Conservation (phyloP, 1,140 invertebrate species). For the Colletes gigas region DNA sequence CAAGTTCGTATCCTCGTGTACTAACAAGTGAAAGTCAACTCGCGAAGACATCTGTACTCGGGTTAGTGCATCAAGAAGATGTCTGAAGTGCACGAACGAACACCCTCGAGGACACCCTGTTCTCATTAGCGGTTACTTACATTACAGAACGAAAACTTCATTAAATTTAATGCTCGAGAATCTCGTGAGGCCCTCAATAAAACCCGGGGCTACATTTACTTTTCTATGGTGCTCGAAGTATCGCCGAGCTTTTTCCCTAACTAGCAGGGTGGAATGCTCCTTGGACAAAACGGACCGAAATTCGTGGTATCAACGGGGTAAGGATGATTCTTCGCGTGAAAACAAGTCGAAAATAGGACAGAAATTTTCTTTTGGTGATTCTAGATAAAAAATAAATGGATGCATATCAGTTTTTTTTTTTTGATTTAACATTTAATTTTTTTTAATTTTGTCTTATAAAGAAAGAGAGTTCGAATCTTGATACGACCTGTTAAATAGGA, state of each 20-base stretch:
- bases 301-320: too few species aligned
- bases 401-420: too few species aligned
- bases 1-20: background rate
- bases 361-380: too few species aligned
- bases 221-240: background rate
- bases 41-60: conserved; percentile 42
- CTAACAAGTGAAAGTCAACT: conserved; percentile 44
- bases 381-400: too few species aligned
- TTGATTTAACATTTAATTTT: too few species aligned
- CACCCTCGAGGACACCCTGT: conserved; percentile 23
- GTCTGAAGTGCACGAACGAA: conserved; percentile 27
- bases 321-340: too few species aligned
- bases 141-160: conserved; percentile 41
- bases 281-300: too few species aligned
- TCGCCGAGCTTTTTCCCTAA: background rate
- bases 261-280: too few species aligned
- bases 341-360: too few species aligned
- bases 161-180: conserved; percentile 4
- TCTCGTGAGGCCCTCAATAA: background rate
- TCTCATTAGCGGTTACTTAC: conserved; percentile 49
- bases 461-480: too few species aligned
- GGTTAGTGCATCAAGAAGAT: conserved; percentile 45
- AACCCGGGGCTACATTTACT: background rate
- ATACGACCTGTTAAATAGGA: too few species aligned
- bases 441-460: too few species aligned